These are phyloP conservation scores for Thunnus maccoyii DNA, from an alignment of 2,113 vertebrate species.

Conservation along the genomic window DNA sequence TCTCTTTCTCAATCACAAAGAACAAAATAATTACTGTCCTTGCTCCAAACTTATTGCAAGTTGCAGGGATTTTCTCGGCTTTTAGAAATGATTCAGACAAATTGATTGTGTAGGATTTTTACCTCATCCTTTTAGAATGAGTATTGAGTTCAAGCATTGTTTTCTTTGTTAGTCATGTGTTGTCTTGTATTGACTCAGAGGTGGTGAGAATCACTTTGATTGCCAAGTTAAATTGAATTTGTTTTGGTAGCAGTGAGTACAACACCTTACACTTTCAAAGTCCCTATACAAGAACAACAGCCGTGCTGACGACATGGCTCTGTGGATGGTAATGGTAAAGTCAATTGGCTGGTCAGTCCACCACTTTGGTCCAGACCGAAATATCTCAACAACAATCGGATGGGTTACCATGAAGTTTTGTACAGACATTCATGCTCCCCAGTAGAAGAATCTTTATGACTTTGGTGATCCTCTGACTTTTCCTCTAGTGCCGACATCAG, in stretches of 20 bases:
- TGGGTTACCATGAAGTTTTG: no score
- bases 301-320: no score
- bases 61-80: not conserved
- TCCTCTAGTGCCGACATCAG: no score
- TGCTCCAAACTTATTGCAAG: not conserved
- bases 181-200: not conserved
- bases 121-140: not conserved
- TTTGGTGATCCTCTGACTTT: no score
- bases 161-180: slow-evolving; percentile 9
- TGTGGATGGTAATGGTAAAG: no score
- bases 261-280: not conserved
- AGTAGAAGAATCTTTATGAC: no score
- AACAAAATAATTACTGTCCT: not conserved
- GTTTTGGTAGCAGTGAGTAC: not conserved
- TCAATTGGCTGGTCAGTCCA: no score
- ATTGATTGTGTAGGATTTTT: slow-evolving; percentile 10
- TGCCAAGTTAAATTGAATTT: slow-evolving; percentile 2
- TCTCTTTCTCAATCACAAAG: not conserved
- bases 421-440: no score
- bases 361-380: no score
- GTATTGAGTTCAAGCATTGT: not conserved
- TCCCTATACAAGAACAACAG: not conserved
- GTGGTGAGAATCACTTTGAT: slow-evolving; percentile 28
- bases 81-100: not conserved
- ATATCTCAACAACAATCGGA: no score